Percentiles rank a stretch among this genome's conserved stretches.
Evolutionary conservation across 2,797 vertebrate species (phyloP).

Genomic region (Monodelphis domestica): DNA sequence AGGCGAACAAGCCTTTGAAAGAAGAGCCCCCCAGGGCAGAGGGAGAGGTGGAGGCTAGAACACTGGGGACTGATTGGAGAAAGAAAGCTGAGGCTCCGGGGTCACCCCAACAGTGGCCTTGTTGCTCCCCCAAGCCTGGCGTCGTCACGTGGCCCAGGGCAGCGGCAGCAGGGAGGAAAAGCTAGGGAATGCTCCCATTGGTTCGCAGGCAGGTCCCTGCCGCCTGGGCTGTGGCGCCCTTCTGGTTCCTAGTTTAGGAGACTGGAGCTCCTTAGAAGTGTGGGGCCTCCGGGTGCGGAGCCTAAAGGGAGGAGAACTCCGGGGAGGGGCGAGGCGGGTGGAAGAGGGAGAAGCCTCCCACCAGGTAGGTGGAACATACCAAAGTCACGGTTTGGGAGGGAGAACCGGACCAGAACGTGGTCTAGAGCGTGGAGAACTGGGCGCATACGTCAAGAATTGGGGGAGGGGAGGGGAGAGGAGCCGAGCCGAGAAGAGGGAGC

Average conservation of each 20-base stretch:
- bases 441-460: neutral
- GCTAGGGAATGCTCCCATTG: too few relatives aligned
- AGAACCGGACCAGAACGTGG: neutral
- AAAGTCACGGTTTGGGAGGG: neutral
- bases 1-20: neutral
- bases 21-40: neutral
- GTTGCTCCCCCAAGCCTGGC: neutral
- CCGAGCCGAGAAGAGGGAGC: neutral
- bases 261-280: too few relatives aligned
- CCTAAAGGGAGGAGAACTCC: neutral
- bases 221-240: too few relatives aligned
- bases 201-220: too few relatives aligned
- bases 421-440: neutral
- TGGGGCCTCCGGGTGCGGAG: neutral
- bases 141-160: neutral
- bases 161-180: neutral
- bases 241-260: too few relatives aligned
- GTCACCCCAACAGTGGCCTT: neutral
- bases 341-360: neutral
- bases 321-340: too few relatives aligned
- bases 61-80: neutral
- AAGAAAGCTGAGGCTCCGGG: neutral
- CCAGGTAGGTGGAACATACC: neutral
- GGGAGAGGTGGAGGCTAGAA: neutral
- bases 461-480: neutral